These are phyloP conservation scores for Enteromius paludinosus DNA, from an alignment of 2,797 vertebrate genomes.

Conservation along the genomic window DNA sequence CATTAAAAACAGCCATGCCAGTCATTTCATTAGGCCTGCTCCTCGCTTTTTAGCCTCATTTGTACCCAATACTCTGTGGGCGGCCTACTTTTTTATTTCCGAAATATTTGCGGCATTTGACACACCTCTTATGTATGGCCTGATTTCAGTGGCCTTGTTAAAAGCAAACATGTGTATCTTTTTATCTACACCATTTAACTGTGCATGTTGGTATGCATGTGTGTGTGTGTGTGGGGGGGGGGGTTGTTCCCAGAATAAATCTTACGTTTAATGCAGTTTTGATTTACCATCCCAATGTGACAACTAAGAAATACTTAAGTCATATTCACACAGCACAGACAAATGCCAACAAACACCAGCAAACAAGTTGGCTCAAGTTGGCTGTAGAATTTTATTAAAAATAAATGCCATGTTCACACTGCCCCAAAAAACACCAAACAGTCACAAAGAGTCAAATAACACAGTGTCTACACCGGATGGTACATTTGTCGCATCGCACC, in stretches of 20 bases:
- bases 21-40: constrained; percentile 31
- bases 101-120: constrained; percentile 22
- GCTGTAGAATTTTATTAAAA: too few relatives aligned
- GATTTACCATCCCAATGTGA: not conserved
- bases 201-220: not conserved
- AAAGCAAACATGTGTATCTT: constrained; percentile 4
- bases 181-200: constrained; percentile 12
- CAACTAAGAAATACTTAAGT: not conserved
- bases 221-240: not conserved
- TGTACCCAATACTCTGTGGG: constrained; percentile 13
- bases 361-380: too few relatives aligned
- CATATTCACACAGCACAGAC: too few relatives aligned
- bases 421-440: too few relatives aligned
- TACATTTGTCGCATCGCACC: too few relatives aligned
- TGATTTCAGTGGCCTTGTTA: constrained; percentile 16
- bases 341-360: too few relatives aligned
- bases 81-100: constrained; percentile 40
- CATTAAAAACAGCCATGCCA: constrained; percentile 67
- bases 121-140: not conserved
- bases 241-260: not conserved
- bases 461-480: too few relatives aligned
- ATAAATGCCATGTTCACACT: too few relatives aligned
- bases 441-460: too few relatives aligned
- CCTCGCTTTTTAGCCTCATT: constrained; percentile 7
- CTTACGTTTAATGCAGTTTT: not conserved